Base-by-base conservation (phyloP, 2,113 vertebrate species). In the Anthoscopus minutus region DNA sequence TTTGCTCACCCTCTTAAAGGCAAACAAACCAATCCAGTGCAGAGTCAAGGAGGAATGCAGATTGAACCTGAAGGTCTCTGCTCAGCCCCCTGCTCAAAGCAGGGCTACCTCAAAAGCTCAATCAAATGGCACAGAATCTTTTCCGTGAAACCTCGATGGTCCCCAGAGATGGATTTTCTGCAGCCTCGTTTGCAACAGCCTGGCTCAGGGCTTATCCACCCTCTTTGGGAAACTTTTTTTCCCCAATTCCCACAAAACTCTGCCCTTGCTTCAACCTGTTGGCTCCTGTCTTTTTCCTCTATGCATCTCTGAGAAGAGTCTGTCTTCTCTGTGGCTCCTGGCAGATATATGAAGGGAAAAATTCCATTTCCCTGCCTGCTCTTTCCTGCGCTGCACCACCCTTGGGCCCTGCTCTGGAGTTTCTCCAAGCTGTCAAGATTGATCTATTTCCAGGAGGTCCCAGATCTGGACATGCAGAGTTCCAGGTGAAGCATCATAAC, bases 401-500 rank as follows among this genome's bases (percentile, higher is more conserved):
- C 23, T 40, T 56, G 58, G 27, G 27, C 18, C 25, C 13, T 38
- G 48, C 69, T 61, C 28, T 54, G 72, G 50, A 35, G 42, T 48
- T 81, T 81, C 47, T 77, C 24, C 31, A 25, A 13, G 15, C 27
- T 58, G 13, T 24, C 35, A 60, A 5, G 37, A 44, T 4, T 11
- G 10, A 8, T 50, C 9, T 30, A 78, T 21, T 15, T 44, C 31
- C 15, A 23, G 13, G 30, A 42, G 22, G 18, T 69, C 14, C 45
- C 30, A 56, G 11, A 44, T 42, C n/a, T 2, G 31, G 13, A 27
- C 11, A 5, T 19, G 5, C 0, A 1, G 13, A 7, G 9, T 35
- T 73, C 48, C 42, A 64, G 35, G 9, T 35, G 51, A 50, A 50
- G 35, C 44, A 44, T 86, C 31, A 21, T 0, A 3, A 42, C 35